Conservation (phyloP, 2,888 invertebrate species). For the Carpatolechia fugitivella region DNA sequence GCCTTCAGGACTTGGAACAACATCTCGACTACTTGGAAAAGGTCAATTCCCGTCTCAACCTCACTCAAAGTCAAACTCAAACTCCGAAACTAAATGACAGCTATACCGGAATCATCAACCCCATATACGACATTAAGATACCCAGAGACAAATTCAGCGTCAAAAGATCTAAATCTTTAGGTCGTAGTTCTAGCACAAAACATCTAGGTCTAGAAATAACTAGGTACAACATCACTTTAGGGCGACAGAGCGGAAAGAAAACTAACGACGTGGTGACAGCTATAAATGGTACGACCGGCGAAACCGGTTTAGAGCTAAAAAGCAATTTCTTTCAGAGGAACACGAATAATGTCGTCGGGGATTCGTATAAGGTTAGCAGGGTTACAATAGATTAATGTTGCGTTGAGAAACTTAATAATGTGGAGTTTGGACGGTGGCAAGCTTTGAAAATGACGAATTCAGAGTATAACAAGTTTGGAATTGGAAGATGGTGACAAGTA, state of each 20-base stretch:
- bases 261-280: constrained; percentile 70
- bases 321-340: constrained; percentile 57
- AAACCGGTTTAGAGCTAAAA: constrained; percentile 58
- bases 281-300: constrained; percentile 52
- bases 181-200: constrained; percentile 55
- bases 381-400: constrained; percentile 55
- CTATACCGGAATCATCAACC: constrained; percentile 67
- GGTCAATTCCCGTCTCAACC: constrained; percentile 27
- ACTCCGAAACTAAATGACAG: constrained; percentile 22
- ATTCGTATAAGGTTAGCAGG: constrained; percentile 60
- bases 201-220: constrained; percentile 48
- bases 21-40: constrained; percentile 33
- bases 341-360: constrained; percentile 57
- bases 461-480: not conserved
- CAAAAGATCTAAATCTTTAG: constrained; percentile 64
- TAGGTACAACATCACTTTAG: constrained; percentile 63
- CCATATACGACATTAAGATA: constrained; percentile 63
- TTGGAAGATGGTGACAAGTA: too few relatives aligned
- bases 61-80: constrained; percentile 12
- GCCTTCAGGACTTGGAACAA: constrained; percentile 39
- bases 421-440: not conserved
- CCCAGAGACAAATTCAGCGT: constrained; percentile 61
- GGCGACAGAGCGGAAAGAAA: constrained; percentile 47
- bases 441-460: too few relatives aligned
- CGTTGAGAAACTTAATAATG: not conserved